phyloP scores from a whole-genome alignment of 64 coral and sea anemone species.

The Hydrozoanthus tunicans region DNA sequence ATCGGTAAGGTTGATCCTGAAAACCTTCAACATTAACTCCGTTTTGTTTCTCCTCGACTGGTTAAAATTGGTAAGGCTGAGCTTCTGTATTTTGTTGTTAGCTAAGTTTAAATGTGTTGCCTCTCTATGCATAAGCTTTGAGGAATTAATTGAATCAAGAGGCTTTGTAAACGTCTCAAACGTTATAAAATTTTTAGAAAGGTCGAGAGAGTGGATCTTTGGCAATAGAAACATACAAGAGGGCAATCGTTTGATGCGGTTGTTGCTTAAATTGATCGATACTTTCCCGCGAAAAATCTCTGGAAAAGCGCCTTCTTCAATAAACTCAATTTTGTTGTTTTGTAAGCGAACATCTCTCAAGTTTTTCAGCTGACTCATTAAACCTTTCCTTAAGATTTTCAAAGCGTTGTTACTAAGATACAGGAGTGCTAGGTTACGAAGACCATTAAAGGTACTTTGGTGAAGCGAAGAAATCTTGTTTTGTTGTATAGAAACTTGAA shows the following conservation, averaged over 20 bases:
- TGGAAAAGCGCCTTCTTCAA: conserved; percentile 61
- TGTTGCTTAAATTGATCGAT: conserved; percentile 54
- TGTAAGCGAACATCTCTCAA: conserved; percentile 53
- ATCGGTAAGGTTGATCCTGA: conserved; percentile 50
- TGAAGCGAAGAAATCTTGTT: conserved; percentile 64
- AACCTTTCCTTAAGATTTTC: neutral
- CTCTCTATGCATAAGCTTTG: conserved; percentile 20
- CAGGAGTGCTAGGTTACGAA: conserved; percentile 33
- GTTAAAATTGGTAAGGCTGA: conserved; percentile 47
- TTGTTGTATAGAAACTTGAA: conserved; percentile 48
- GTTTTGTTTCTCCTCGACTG: conserved; percentile 2
- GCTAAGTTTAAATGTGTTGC: conserved; percentile 48
- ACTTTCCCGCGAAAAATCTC: conserved; percentile 41
- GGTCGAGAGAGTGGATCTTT: conserved; percentile 25
- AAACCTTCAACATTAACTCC: conserved; percentile 40
- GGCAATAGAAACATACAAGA: conserved; percentile 36
- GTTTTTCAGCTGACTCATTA: conserved; percentile 40
- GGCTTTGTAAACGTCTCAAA: conserved; percentile 36
- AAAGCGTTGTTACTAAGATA: conserved; percentile 68
- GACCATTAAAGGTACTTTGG: conserved; percentile 37
- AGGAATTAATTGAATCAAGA: conserved; percentile 30
- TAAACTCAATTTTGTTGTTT: conserved; percentile 41
- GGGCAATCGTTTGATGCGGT: conserved; percentile 62
- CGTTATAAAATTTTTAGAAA: conserved; percentile 68
- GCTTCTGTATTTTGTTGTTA: conserved; percentile 34